Conservation (phyloP, 1,140 invertebrate genomes). For the Drosophila carrolli region DNA sequence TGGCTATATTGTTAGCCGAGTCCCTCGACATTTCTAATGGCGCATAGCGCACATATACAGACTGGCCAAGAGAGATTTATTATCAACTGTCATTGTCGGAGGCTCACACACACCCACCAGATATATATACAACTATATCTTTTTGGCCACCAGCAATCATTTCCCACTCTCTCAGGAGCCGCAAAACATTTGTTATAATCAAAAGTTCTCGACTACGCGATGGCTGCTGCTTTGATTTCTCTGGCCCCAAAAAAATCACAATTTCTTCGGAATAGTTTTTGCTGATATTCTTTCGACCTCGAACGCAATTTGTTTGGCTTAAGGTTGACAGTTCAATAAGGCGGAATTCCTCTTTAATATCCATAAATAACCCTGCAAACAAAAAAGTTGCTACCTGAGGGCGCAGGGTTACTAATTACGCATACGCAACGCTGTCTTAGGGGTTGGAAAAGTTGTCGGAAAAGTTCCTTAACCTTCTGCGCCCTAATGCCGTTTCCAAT, state of each 20-base stretch:
- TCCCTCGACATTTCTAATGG: conserved; percentile 66
- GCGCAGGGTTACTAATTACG: conserved; percentile 69
- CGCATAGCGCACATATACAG: conserved; percentile 30
- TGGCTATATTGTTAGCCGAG: conserved; percentile 60
- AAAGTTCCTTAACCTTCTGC: conserved; percentile 72
- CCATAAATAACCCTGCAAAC: conserved; percentile 67
- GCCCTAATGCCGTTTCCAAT: conserved; percentile 70
- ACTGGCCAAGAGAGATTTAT: conserved; percentile 75
- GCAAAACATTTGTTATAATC: conserved; percentile 79
- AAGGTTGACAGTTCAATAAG: conserved; percentile 82
- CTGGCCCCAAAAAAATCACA: conserved; percentile 31
- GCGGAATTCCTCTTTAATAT: conserved; percentile 67
- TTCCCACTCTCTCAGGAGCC: conserved; percentile 28
- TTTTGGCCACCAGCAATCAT: conserved; percentile 31
- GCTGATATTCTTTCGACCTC: conserved; percentile 42
- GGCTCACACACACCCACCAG: conserved; percentile 6
- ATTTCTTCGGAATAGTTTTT: conserved; percentile 71
- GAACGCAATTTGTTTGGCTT: conserved; percentile 77
- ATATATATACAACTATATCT: not conserved
- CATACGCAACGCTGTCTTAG: conserved; percentile 66
- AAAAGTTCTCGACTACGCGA: conserved; percentile 65
- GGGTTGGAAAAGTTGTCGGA: conserved; percentile 55
- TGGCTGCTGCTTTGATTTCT: conserved; percentile 65
- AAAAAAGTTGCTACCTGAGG: conserved; percentile 65
- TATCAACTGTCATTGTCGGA: conserved; percentile 66